Evolutionary conservation across 2,888 invertebrate genomes (phyloP).

Genomic region (Crocallis elinguaria): DNA sequence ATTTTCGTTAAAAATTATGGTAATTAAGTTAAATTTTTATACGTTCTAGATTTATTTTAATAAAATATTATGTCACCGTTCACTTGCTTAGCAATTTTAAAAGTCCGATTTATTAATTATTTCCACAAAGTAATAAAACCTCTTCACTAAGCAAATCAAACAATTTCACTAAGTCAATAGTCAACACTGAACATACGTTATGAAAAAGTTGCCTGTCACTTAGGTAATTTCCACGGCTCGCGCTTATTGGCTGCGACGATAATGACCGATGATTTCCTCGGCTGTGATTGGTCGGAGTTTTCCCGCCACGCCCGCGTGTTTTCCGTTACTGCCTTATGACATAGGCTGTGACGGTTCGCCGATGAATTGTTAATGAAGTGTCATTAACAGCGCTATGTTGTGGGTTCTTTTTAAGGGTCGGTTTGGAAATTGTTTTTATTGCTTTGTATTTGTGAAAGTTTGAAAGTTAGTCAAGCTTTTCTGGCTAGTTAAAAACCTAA

Average conservation of each 20-base stretch:
- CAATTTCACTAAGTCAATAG: conserved; percentile 43
- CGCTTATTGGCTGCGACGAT: conserved; percentile 60
- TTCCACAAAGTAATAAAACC: conserved; percentile 15
- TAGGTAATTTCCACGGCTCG: conserved; percentile 42
- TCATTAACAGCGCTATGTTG: conserved; percentile 56
- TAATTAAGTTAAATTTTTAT: too few relatives aligned
- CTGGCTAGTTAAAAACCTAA: too few relatives aligned
- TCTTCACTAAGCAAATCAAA: conserved; percentile 33
- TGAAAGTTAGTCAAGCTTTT: too few relatives aligned
- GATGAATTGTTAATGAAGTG: conserved; percentile 73
- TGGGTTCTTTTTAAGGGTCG: conserved; percentile 36
- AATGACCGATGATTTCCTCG: conserved; percentile 51
- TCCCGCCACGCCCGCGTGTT: conserved; percentile 62
- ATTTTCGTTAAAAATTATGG: too few relatives aligned
- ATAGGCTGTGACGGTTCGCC: conserved; percentile 61
- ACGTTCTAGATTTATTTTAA: background rate
- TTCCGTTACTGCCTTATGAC: conserved; percentile 63
- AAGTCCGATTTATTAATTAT: background rate
- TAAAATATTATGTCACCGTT: background rate
- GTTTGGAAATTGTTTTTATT: conserved; percentile 5
- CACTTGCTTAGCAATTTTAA: background rate
- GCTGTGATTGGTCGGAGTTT: conserved; percentile 58
- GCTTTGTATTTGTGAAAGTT: too few relatives aligned
- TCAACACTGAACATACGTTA: conserved; percentile 44
- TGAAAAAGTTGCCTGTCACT: conserved; percentile 43